Conservation (phyloP, 2,113 vertebrate species). For the Cyprinodon variegatus region DNA sequence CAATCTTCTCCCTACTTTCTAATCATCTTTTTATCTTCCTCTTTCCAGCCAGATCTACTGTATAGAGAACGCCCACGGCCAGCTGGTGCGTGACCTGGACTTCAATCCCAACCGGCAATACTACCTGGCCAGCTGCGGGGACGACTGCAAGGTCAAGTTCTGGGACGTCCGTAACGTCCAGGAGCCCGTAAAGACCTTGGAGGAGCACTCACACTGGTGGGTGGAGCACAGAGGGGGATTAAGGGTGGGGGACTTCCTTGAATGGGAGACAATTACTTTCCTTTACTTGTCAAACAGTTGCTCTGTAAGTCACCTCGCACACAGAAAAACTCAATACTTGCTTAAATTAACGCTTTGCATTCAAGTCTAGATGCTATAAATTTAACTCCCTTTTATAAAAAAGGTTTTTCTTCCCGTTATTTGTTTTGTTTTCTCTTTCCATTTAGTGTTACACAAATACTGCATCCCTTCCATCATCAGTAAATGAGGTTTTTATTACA, state of each 20-base stretch:
- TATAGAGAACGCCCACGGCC: constrained; percentile 97
- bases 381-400: too few relatives aligned
- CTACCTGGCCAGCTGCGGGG: constrained; percentile 96
- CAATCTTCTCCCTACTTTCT: neutral
- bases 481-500: too few relatives aligned
- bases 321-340: neutral
- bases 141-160: constrained; percentile 99
- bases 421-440: too few relatives aligned
- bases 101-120: constrained; percentile 99
- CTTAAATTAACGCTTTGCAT: neutral
- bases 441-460: too few relatives aligned
- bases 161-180: constrained; percentile 93
- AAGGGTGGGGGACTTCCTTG: neutral
- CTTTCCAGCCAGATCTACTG: constrained; percentile 93
- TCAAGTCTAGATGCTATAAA: neutral
- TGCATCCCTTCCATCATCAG: too few relatives aligned
- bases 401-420: too few relatives aligned
- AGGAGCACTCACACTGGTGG: constrained; percentile 99
- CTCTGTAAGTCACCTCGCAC: neutral
- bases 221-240: constrained; percentile 28
- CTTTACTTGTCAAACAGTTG: neutral
- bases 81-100: constrained; percentile 97
- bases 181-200: constrained; percentile 92
- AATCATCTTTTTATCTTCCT: constrained; percentile 24
- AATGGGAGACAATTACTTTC: neutral